Conservation (phyloP, 2,797 vertebrate species). For the Karalla daura region DNA sequence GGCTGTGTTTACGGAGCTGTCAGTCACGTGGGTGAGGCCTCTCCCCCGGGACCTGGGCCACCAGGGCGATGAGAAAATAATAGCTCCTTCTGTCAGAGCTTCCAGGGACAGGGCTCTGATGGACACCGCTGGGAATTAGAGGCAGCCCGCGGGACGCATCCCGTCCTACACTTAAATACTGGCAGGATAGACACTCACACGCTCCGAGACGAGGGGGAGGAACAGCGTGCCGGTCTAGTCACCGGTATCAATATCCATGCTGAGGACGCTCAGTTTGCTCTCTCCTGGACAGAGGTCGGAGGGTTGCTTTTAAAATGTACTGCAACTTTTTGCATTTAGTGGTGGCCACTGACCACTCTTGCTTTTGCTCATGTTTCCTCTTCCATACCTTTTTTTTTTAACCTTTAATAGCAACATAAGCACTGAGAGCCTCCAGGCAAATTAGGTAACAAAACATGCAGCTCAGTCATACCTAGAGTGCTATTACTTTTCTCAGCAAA, state of each 20-base stretch:
- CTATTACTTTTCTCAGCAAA: no score
- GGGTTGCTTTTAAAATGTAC: no score
- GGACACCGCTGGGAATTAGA: slow-evolving; percentile 82
- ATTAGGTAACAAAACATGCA: no score
- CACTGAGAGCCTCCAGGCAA: no score
- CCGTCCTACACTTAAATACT: slow-evolving; percentile 71
- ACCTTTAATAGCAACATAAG: no score
- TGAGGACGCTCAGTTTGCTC: slow-evolving; percentile 3
- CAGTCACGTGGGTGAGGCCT: slow-evolving; percentile 70
- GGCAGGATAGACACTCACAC: slow-evolving; percentile 45
- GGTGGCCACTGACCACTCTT: no score
- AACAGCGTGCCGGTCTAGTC: slow-evolving; percentile 7
- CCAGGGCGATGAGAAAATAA: slow-evolving; percentile 82
- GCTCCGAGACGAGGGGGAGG: slow-evolving; percentile 12
- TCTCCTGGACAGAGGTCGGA: no score
- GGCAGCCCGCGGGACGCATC: slow-evolving; percentile 67
- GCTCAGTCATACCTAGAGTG: no score
- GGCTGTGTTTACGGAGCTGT: slow-evolving; percentile 84
- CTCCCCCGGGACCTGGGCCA: slow-evolving; percentile 76
- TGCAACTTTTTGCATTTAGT: no score
- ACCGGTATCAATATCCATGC: slow-evolving; percentile 26
- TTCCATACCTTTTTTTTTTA: no score
- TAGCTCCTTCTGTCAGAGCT: slow-evolving; percentile 84
- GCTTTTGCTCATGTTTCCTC: no score
- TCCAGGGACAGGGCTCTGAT: slow-evolving; percentile 82